phyloP scores from a whole-genome alignment of 2,113 vertebrate genomes.

The Tautogolabrus adspersus region DNA sequence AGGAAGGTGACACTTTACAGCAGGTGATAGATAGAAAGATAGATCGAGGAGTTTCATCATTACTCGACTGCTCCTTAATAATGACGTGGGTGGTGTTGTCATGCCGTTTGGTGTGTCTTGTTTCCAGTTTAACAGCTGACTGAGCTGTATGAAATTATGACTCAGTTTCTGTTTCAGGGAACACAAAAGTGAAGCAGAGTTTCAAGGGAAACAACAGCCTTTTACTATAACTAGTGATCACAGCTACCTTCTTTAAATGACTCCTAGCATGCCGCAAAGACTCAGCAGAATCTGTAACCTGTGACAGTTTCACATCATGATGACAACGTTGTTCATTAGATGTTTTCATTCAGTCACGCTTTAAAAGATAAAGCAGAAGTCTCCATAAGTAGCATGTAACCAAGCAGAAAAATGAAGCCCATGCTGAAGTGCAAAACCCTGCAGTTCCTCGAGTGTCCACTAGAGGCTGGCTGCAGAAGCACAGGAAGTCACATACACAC shows the following conservation, averaged over 20 bases:
- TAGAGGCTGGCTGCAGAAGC: no score
- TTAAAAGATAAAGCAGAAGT: no score
- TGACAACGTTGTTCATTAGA: no score
- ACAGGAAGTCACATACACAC: no score
- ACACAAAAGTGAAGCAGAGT: neutral
- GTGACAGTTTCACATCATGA: no score
- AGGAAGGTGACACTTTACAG: no score
- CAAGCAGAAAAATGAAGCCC: no score
- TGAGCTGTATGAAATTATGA: slow-evolving; percentile 60
- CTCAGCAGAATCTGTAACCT: neutral
- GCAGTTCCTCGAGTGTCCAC: no score
- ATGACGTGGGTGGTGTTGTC: slow-evolving; percentile 49
- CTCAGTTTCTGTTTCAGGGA: slow-evolving; percentile 51
- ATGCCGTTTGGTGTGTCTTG: slow-evolving; percentile 28
- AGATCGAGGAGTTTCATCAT: neutral
- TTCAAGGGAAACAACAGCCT: slow-evolving; percentile 38
- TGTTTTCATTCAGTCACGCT: no score
- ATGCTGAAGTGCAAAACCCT: no score
- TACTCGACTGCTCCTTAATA: slow-evolving; percentile 11
- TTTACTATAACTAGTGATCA: slow-evolving; percentile 2
- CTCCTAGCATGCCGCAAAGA: no score
- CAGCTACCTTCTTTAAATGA: neutral
- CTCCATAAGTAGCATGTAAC: no score
- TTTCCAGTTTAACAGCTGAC: slow-evolving; percentile 72
- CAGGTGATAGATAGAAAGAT: neutral